Percentiles rank a stretch among this genome's conserved stretches.
These are phyloP conservation scores for Ophonus ardosiacus DNA, from an alignment of 2,888 invertebrate species.

Conservation along the genomic window DNA sequence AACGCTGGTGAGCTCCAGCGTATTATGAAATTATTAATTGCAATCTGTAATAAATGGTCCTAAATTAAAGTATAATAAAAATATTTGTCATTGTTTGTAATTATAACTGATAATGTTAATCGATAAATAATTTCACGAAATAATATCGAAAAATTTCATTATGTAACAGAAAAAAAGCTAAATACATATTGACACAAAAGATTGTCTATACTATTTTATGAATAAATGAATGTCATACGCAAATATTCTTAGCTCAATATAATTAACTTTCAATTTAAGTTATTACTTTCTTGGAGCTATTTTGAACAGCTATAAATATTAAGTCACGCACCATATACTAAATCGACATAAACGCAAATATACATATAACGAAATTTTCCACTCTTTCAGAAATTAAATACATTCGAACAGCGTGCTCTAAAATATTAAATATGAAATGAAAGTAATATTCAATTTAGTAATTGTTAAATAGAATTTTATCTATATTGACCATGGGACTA, in stretches of 20 bases:
- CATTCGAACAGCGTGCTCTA: too few relatives aligned
- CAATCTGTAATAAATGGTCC: neutral
- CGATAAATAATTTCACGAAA: neutral
- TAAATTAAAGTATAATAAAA: neutral
- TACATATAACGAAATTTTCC: neutral
- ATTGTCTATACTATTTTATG: conserved; percentile 1
- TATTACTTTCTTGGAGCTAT: conserved; percentile 24
- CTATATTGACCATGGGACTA: too few relatives aligned
- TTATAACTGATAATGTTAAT: neutral
- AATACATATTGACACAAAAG: conserved; percentile 29
- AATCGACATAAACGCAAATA: neutral
- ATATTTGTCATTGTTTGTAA: neutral
- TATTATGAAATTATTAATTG: conserved; percentile 25
- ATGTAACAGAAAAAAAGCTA: conserved; percentile 2
- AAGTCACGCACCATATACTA: conserved; percentile 24
- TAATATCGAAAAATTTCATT: conserved; percentile 10
- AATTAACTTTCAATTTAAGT: conserved; percentile 38
- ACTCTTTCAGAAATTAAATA: neutral
- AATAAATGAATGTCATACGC: conserved; percentile 22
- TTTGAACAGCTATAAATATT: conserved; percentile 17
- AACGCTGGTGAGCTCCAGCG: neutral
- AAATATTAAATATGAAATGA: too few relatives aligned
- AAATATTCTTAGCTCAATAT: conserved; percentile 29
- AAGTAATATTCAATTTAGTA: too few relatives aligned
- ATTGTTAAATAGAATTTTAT: too few relatives aligned